These are phyloP conservation scores for Drosophila borealis DNA, from an alignment of 2,888 invertebrate species.

Conservation along the genomic window DNA sequence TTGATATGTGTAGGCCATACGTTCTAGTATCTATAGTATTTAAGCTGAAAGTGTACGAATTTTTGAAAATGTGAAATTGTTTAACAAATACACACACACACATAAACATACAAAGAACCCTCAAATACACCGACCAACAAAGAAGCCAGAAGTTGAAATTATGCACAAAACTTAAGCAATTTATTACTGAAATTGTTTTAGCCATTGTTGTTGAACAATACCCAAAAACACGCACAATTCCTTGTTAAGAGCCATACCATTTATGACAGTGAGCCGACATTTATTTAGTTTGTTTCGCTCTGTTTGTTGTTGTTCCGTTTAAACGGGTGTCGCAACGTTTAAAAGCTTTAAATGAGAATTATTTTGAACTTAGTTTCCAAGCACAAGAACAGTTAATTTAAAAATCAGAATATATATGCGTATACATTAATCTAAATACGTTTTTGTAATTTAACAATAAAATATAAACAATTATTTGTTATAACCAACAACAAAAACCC, in stretches of 20 bases:
- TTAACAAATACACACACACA: conserved; percentile 71
- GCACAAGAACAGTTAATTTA: conserved; percentile 16
- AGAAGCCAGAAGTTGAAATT: conserved; percentile 40
- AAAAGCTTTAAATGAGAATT: conserved; percentile 46
- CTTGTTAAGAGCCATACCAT: conserved; percentile 37
- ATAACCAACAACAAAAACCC: conserved; percentile 14
- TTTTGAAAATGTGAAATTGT: conserved; percentile 77
- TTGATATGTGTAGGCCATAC: conserved; percentile 77
- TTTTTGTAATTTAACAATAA: conserved; percentile 35
- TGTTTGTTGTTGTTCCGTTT: conserved; percentile 27
- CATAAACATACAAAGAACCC: conserved; percentile 14
- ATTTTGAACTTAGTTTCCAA: conserved; percentile 39
- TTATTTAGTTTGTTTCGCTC: conserved; percentile 16
- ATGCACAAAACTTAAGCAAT: conserved; percentile 58
- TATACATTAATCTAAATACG: conserved; percentile 18
- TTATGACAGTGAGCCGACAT: conserved; percentile 25
- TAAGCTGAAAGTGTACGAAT: conserved; percentile 80
- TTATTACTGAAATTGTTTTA: conserved; percentile 29
- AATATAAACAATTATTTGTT: conserved; percentile 26
- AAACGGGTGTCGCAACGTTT: conserved; percentile 26
- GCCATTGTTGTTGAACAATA: conserved; percentile 16
- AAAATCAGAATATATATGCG: conserved; percentile 20
- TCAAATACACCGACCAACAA: conserved; percentile 30
- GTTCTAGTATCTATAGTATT: conserved; percentile 72
- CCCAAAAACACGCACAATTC: conserved; percentile 35